Conservation (phyloP, 2,113 vertebrate species). For the Antigone vipio region DNA sequence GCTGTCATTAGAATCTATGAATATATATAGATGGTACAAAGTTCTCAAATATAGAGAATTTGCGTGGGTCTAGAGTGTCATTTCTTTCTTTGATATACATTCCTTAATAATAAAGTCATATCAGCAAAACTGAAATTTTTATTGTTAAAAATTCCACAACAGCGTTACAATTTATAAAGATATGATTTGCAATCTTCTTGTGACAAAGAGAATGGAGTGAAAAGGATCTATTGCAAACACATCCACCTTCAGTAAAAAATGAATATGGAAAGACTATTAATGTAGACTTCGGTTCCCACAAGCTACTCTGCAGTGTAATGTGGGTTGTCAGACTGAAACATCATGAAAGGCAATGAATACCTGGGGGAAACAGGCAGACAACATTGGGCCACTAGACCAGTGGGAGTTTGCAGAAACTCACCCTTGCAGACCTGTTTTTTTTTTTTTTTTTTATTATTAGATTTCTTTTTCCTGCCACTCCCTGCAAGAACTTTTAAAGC, state of each 20-base stretch:
- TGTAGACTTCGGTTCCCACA: background rate
- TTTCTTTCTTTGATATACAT: background rate
- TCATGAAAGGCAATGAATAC: background rate
- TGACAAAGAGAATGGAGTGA: background rate
- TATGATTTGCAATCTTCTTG: background rate
- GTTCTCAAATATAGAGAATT: background rate
- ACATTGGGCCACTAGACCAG: background rate
- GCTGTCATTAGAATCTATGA: background rate
- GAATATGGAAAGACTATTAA: background rate
- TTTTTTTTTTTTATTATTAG: background rate
- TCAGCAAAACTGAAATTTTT: background rate
- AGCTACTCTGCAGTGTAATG: background rate
- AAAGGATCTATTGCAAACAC: background rate
- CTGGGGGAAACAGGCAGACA: background rate
- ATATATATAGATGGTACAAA: background rate
- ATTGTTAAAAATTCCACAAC: background rate
- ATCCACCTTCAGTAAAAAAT: background rate
- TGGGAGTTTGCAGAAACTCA: background rate
- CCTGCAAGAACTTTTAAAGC: background rate
- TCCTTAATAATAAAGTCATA: background rate
- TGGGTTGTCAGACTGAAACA: background rate
- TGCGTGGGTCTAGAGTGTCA: background rate
- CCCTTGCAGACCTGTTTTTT: background rate
- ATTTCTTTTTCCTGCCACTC: background rate
- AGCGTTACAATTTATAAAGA: background rate